Conservation (phyloP, 2,113 vertebrate genomes). For the Solenodon paradoxus region DNA sequence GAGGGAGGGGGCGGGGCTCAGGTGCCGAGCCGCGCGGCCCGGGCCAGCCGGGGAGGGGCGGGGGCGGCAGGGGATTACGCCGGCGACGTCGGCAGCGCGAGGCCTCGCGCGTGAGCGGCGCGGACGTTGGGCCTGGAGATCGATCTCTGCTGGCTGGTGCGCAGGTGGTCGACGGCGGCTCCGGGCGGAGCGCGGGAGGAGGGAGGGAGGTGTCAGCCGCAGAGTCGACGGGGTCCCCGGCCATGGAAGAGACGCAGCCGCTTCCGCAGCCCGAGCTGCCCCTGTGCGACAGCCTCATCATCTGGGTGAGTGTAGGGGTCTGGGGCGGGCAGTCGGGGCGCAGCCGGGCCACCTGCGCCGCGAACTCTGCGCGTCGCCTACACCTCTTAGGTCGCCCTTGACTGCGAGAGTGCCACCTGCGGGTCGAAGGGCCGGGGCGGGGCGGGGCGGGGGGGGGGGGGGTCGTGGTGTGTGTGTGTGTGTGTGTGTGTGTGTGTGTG, state of each 20-base stretch:
- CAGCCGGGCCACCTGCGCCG: no score
- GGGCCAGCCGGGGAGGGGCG: neutral
- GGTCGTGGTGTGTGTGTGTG: no score
- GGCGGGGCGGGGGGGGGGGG: no score
- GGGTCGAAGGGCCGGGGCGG: neutral
- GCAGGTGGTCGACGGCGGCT: conserved; percentile 46
- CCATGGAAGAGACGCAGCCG: conserved; percentile 75
- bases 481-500: neutral
- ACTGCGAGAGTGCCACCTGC: neutral
- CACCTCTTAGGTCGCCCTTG: neutral
- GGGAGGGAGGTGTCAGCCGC: neutral
- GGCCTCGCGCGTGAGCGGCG: neutral
- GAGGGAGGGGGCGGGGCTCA: conserved; percentile 23
- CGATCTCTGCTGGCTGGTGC: neutral
- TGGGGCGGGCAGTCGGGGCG: neutral
- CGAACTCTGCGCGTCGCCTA: neutral
- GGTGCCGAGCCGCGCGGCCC: accelerated
- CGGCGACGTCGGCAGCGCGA: conserved; percentile 27
- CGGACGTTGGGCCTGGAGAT: neutral
- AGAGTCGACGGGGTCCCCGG: neutral
- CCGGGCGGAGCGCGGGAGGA: neutral
- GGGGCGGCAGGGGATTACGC: neutral
- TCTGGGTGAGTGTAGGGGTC: conserved; percentile 80
- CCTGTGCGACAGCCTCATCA: conserved; percentile 85
- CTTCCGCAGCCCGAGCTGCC: conserved; percentile 54